Evolutionary conservation across 2,113 vertebrate genomes (phyloP).

Genomic region (Oncorhynchus nerka): DNA sequence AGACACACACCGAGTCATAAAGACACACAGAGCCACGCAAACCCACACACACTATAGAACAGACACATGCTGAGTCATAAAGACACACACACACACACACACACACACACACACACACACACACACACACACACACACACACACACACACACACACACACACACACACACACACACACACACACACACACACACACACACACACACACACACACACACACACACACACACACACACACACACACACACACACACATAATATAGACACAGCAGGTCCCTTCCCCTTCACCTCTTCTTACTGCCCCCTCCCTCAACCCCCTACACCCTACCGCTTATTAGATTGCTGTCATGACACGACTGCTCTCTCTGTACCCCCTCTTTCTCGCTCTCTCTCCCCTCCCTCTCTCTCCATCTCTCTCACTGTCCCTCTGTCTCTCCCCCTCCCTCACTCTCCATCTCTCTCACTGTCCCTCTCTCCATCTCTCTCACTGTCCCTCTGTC

Average conservation of each 20-base stretch:
- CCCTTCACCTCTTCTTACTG: background rate
- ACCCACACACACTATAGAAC: too few relatives aligned
- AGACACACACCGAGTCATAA: too few relatives aligned
- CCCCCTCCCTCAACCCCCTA: background rate
- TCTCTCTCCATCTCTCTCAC: too few relatives aligned
- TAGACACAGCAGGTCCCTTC: background rate
- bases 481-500: too few relatives aligned
- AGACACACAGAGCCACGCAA: too few relatives aligned
- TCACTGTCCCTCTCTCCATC: too few relatives aligned
- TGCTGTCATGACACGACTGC: constrained; percentile 17
- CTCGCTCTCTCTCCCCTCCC: too few relatives aligned
- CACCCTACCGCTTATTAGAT: constrained; percentile 27
- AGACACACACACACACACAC: background rate
- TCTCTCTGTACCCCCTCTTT: background rate
- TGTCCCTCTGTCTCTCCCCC: too few relatives aligned
- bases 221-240: background rate
- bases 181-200: background rate
- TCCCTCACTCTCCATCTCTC: too few relatives aligned
- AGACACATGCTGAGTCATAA: too few relatives aligned
- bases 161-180: background rate
- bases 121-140: too few relatives aligned
- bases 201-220: background rate
- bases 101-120: too few relatives aligned
- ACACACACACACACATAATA: background rate
- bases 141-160: background rate